phyloP scores from a whole-genome alignment of 2,888 invertebrate species.

The Acrobeloides nanus region DNA sequence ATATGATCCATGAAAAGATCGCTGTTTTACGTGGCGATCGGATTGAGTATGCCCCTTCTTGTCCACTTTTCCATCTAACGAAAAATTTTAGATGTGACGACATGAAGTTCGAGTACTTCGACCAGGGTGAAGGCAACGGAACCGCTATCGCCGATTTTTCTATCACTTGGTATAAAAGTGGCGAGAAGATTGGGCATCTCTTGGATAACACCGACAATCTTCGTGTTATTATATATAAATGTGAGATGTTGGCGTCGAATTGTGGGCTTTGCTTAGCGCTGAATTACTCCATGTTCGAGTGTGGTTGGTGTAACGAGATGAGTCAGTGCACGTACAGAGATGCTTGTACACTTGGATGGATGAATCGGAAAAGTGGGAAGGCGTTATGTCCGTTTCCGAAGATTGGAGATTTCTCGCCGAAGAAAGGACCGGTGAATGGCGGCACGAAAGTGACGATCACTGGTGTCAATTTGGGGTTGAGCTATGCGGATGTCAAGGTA shows the following conservation, averaged over 20 bases:
- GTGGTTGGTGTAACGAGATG: conserved; percentile 51
- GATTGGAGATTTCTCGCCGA: conserved; percentile 64
- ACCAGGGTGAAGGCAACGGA: conserved; percentile 33
- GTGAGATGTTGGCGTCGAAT: conserved; percentile 91
- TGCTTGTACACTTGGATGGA: conserved; percentile 18
- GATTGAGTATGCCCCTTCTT: too few relatives aligned
- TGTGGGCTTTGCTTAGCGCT: conserved; percentile 80
- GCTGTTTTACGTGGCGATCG: conserved; percentile 16
- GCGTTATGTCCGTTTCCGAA: conserved; percentile 68
- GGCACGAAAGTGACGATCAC: conserved; percentile 87
- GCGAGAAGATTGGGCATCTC: conserved; percentile 5
- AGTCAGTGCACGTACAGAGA: conserved; percentile 17
- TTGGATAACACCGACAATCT: conserved; percentile 27
- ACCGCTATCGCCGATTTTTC: conserved; percentile 37
- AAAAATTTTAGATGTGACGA: conserved; percentile 50
- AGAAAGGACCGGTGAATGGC: conserved; percentile 91
- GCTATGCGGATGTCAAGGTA: conserved; percentile 84
- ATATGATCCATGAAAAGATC: conserved; percentile 21
- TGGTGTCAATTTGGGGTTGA: conserved; percentile 88
- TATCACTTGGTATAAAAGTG: conserved; percentile 36
- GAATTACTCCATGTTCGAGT: conserved; percentile 40
- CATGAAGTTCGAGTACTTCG: conserved; percentile 42
- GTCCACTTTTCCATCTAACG: too few relatives aligned
- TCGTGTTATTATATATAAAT: conserved; percentile 59
- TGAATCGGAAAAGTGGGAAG: conserved; percentile 12